Conservation (phyloP, 2,888 invertebrate genomes). For the Tetragonula carbonaria region DNA sequence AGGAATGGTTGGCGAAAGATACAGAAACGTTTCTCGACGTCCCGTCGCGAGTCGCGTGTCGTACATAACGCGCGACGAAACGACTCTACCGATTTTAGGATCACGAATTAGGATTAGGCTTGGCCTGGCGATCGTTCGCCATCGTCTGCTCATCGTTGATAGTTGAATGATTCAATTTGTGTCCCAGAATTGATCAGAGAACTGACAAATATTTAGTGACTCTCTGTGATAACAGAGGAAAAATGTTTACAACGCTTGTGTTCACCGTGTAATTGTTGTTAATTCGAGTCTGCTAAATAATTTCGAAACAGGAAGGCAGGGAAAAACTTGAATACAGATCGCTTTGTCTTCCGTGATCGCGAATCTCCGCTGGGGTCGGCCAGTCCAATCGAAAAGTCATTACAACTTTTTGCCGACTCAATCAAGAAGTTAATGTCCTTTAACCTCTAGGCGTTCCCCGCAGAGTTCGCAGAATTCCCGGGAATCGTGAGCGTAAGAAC, state of each 20-base stretch:
- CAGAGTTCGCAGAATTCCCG: conserved; percentile 71
- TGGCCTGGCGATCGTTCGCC: conserved; percentile 35
- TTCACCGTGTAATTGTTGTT: background rate
- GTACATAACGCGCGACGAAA: conserved; percentile 66
- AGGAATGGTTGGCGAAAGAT: conserved; percentile 75
- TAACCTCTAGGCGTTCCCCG: conserved; percentile 79
- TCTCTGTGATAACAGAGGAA: background rate
- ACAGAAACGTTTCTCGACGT: conserved; percentile 69
- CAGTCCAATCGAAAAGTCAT: conserved; percentile 81
- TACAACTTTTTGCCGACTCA: conserved; percentile 82
- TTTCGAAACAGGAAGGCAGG: background rate
- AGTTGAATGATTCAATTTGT: conserved; percentile 7
- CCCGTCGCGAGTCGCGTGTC: conserved; percentile 77
- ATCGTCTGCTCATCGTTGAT: conserved; percentile 37
- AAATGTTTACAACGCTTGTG: background rate
- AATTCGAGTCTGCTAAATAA: conserved; percentile 24
- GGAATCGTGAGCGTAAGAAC: conserved; percentile 78
- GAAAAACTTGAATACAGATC: conserved; percentile 28
- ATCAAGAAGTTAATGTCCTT: conserved; percentile 83
- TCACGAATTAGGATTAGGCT: conserved; percentile 75
- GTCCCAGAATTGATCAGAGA: background rate
- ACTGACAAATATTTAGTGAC: too few species aligned
- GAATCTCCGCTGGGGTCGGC: conserved; percentile 46
- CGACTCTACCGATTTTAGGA: conserved; percentile 70
- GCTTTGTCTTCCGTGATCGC: conserved; percentile 33